Evolutionary conservation across 2,888 invertebrate species (phyloP), one percentile per base, ranked within the genome.

Genomic region (Poecilobothrus nobilitatus): DNA sequence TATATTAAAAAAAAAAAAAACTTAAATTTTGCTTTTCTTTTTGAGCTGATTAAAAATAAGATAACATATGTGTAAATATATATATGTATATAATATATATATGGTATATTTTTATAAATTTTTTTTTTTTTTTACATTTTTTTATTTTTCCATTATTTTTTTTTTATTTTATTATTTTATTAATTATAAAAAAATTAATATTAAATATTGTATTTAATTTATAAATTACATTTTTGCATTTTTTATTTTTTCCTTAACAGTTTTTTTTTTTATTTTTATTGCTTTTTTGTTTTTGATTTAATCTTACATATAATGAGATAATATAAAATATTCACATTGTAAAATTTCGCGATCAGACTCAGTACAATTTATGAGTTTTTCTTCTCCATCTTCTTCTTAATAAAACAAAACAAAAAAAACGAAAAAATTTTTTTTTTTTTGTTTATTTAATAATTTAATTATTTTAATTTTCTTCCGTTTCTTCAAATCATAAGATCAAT

Each of bases 261-360:
- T 10, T 37, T 12, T 37, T 53, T 12, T 18, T 53, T 44, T 44
- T 44, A 44, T 44, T 9, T 44, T 15, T 44, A 44, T 44, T 44
- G 12, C 10, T 9, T n/a, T n/a, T n/a, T n/a, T n/a, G n/a, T n/a
- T n/a, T n/a, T n/a, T n/a, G n/a, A n/a, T 53, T 53, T 12, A 53
- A 53, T 53, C 53, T 53, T 53, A 53, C n/a, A 53, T 12, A 53
- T 53, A 18, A 53, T 53, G 53, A 53, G 53, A 53, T 53, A 53
- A 53, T 53, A 53, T n/a, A 53, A 53, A 27, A 27, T 27, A 27
- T 53, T 53, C 18, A 53, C 53, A 18, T 53, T n/a, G 53, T 53
- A 53, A 53, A 53, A 53, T 53, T 27, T 12, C 9, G 53, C 9
- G 53, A 53, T 18, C 53, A 53, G 53, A 27, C 53, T 53, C 53